Evolutionary conservation across 1,140 invertebrate species (phyloP), one percentile per base, ranked within the genome.

Genomic region (Lutraria rhynchaena): DNA sequence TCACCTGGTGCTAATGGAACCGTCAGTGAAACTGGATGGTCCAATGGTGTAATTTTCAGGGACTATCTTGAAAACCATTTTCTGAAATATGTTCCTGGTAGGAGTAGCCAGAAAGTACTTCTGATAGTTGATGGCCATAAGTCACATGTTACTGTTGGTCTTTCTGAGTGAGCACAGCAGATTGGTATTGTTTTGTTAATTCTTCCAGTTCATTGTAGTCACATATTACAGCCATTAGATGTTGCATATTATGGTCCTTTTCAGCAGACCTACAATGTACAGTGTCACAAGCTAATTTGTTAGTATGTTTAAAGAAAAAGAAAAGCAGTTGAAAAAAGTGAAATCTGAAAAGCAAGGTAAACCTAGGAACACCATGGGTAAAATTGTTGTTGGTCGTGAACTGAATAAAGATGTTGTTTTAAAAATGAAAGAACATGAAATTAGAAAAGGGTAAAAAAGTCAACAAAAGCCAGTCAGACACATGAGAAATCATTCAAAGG

Each of bases 21-120:
- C n/a, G n/a, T n/a, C n/a, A n/a, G n/a, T 58, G 49, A 75, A 17
- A 67, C 31, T 53, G 61, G 73, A 31, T 69, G 81, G 71, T 75
- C 61, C 17, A 82, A 82, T 70, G 3, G 11, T 17, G 24, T n/a
- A 1, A 60, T 82, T 60, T 77, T 77, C 67, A 13, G 13, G 24
- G 33, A 76, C 5, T 75, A 60, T 35, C 31, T 82, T 17, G 41
- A 76, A 51, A 24, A 31, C 35, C 57, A 76, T 46, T 77, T 67
- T 29, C 19, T 77, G 13, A 77, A 51, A 11, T 65, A 51, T 29
- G n/a, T n/a, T n/a, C n/a, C n/a, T n/a, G n/a, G n/a, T n/a, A n/a
- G n/a, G n/a, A n/a, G n/a, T n/a, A n/a, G n/a, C n/a, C n/a, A n/a
- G n/a, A n/a, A n/a, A n/a, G n/a, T n/a, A n/a, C n/a, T n/a, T n/a